Conservation (phyloP, 2,888 invertebrate species). For the Callyntrura sp. region DNA sequence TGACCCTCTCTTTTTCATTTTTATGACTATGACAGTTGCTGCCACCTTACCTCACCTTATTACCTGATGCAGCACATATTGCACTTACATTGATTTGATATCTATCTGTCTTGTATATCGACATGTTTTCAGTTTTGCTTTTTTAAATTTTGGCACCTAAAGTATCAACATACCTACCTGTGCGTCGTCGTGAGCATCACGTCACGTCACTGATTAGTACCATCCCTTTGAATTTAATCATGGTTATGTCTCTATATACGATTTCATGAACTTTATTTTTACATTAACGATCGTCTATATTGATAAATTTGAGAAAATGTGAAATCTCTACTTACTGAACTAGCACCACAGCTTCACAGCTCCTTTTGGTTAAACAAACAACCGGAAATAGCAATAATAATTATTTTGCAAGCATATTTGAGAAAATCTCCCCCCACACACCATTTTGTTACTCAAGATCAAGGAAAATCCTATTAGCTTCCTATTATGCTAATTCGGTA, state of each 20-base stretch:
- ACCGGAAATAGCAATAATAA: not conserved
- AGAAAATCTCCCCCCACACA: conserved; percentile 1
- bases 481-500: conserved; percentile 22
- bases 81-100: too few relatives aligned
- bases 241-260: not conserved
- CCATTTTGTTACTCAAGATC: not conserved
- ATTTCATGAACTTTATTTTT: conserved; percentile 26
- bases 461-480: conserved; percentile 9
- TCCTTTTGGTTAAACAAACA: not conserved
- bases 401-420: not conserved
- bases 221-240: conserved; percentile 13
- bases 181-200: not conserved
- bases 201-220: conserved; percentile 39
- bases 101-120: not conserved
- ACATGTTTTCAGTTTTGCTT: conserved; percentile 4
- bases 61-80: too few relatives aligned
- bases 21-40: not conserved
- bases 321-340: not conserved
- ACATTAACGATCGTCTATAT: not conserved
- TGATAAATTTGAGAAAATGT: not conserved
- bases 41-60: not conserved
- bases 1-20: not conserved
- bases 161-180: not conserved
- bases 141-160: conserved; percentile 20
- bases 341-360: too few relatives aligned